A percentile compares a stretch with the other conserved stretches of the same genome.
These are phyloP conservation scores for Morone saxatilis DNA, from an alignment of 2,113 vertebrate genomes.

Conservation along the genomic window DNA sequence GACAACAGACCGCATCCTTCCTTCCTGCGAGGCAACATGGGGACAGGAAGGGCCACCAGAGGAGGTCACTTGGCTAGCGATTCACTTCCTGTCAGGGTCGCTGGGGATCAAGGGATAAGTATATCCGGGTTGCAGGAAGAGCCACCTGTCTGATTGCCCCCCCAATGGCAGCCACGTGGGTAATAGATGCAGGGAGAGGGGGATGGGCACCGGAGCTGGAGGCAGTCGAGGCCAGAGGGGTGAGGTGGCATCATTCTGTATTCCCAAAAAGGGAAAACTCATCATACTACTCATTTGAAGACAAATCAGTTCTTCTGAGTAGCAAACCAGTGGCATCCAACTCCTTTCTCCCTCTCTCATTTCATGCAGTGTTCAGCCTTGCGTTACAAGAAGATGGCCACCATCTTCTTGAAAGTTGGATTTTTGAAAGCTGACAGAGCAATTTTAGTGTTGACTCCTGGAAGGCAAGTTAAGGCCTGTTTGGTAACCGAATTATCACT, in stretches of 20 bases:
- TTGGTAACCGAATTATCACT: slow-evolving; percentile 14
- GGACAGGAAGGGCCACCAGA: slow-evolving; percentile 82
- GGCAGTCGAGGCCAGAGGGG: slow-evolving; percentile 4
- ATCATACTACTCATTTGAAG: slow-evolving; percentile 33
- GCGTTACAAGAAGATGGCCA: not conserved
- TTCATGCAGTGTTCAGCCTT: not conserved
- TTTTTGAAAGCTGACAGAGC: not conserved
- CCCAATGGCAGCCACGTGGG: slow-evolving; percentile 72
- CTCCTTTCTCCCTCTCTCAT: not conserved
- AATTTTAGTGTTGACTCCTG: not conserved
- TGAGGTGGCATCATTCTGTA: slow-evolving; percentile 25
- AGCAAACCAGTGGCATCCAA: slow-evolving; percentile 13
- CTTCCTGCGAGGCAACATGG: slow-evolving; percentile 84
- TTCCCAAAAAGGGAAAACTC: slow-evolving; percentile 15
- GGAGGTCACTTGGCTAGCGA: slow-evolving; percentile 82
- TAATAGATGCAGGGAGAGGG: slow-evolving; percentile 11
- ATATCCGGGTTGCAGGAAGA: slow-evolving; percentile 77
- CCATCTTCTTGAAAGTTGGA: not conserved
- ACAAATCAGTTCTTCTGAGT: slow-evolving; percentile 12
- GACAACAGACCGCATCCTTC: slow-evolving; percentile 91
- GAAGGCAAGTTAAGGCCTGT: slow-evolving; percentile 8
- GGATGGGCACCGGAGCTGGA: not conserved
- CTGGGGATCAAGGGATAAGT: slow-evolving; percentile 80
- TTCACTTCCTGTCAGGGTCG: slow-evolving; percentile 77
- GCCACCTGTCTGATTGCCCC: slow-evolving; percentile 75